Percentiles rank a stretch among this genome's conserved stretches.
Evolutionary conservation across 2,113 vertebrate genomes (phyloP).

Genomic region (Tapirus terrestris): DNA sequence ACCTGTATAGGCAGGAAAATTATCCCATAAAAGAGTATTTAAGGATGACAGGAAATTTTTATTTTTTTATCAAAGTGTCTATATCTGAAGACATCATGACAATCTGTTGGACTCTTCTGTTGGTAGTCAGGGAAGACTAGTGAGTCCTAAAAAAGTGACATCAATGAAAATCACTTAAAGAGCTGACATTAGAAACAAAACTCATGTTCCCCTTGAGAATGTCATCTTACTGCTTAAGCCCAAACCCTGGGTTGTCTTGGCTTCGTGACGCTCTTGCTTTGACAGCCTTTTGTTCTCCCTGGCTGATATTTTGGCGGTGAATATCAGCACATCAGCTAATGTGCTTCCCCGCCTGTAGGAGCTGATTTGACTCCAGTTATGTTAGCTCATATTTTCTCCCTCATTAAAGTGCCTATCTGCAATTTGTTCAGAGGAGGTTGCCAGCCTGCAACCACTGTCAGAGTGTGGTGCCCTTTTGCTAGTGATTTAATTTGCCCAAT

Average conservation of each 20-base stretch:
- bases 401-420: conserved; percentile 68
- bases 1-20: not conserved
- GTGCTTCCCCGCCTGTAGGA: conserved; percentile 42
- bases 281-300: conserved; percentile 63
- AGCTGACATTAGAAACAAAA: conserved; percentile 29
- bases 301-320: conserved; percentile 32
- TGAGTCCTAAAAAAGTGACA: conserved; percentile 24
- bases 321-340: conserved; percentile 39
- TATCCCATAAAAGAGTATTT: conserved; percentile 13
- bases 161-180: conserved; percentile 68
- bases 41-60: conserved; percentile 30
- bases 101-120: conserved; percentile 20
- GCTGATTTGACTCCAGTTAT: conserved; percentile 54
- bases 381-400: conserved; percentile 60
- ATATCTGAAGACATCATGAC: not conserved
- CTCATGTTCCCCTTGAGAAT: not conserved
- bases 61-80: conserved; percentile 32
- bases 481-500: conserved; percentile 42
- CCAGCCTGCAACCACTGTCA: not conserved
- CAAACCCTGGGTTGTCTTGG: not conserved
- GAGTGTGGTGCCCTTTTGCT: not conserved
- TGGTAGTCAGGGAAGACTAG: not conserved
- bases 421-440: conserved; percentile 51
- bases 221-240: conserved; percentile 3
- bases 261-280: not conserved